Percentiles rank a stretch among this genome's conserved stretches.
Evolutionary conservation across 2,888 invertebrate genomes (phyloP).

Genomic region (Microplitis manilae): DNA sequence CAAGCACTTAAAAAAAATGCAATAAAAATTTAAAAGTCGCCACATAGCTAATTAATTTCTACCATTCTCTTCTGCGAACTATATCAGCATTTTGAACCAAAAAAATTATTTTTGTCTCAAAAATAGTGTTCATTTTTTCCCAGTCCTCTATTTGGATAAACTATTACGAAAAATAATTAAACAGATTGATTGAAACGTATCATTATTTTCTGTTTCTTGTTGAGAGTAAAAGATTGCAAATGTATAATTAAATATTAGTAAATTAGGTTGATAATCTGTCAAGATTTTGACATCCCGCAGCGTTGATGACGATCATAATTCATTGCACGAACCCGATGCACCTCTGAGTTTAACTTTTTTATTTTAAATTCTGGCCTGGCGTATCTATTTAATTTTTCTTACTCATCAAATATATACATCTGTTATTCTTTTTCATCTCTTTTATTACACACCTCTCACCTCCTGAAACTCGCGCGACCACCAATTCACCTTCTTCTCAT

Average conservation of each 20-base stretch:
- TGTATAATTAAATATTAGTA: conserved; percentile 69
- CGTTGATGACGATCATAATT: conserved; percentile 40
- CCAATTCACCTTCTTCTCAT: conserved; percentile 51
- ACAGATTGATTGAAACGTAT: not conserved
- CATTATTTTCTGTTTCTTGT: not conserved
- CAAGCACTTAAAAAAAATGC: too few species aligned
- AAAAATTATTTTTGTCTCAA: too few species aligned
- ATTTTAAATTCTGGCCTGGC: conserved; percentile 26
- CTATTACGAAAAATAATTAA: not conserved
- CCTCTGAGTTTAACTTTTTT: conserved; percentile 7
- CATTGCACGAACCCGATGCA: conserved; percentile 20
- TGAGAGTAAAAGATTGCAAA: conserved; percentile 51
- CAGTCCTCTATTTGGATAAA: not conserved
- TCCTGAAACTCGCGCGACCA: conserved; percentile 47
- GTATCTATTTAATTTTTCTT: conserved; percentile 17
- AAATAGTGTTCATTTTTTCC: too few species aligned
- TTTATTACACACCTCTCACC: conserved; percentile 45
- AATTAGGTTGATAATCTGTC: conserved; percentile 66
- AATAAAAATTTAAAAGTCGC: too few species aligned
- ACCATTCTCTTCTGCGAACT: too few species aligned
- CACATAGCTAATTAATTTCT: too few species aligned
- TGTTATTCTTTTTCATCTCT: conserved; percentile 44
- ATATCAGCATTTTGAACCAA: too few species aligned
- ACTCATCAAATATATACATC: conserved; percentile 31
- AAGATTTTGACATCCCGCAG: conserved; percentile 48